Evolutionary conservation across 2,113 vertebrate species (phyloP).

Genomic region (Mystacornis crossleyi): DNA sequence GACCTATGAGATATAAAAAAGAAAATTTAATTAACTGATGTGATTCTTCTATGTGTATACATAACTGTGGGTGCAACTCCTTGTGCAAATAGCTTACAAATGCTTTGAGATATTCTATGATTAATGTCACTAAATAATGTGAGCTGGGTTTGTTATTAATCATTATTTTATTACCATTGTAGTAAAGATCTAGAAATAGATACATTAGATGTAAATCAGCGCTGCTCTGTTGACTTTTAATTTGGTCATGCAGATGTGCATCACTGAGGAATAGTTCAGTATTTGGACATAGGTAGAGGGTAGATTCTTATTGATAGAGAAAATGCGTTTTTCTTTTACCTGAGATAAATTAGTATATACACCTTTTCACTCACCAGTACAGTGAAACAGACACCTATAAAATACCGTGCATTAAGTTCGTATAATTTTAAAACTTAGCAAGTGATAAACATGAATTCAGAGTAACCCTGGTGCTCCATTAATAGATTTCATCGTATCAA

Average conservation of each 20-base stretch:
- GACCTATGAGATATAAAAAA: neutral
- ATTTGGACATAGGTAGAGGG: neutral
- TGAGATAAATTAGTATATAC: neutral
- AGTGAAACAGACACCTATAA: neutral
- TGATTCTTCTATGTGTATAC: neutral
- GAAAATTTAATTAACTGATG: neutral
- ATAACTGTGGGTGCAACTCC: neutral
- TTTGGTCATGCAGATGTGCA: neutral
- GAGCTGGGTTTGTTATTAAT: neutral
- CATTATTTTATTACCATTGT: neutral
- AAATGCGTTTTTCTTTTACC: neutral
- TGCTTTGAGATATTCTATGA: neutral
- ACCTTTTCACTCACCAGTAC: neutral
- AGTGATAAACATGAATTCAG: neutral
- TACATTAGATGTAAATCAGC: neutral
- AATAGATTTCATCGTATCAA: neutral
- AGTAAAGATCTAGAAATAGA: conserved; percentile 16
- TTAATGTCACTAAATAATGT: neutral
- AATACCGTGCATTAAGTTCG: neutral
- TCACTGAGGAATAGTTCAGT: neutral
- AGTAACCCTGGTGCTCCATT: neutral
- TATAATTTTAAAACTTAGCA: neutral
- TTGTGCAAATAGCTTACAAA: neutral
- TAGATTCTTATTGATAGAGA: neutral
- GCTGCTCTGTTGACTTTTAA: neutral